These are phyloP conservation scores for Standfussiana lucernea DNA, from an alignment of 2,888 invertebrate species.

Conservation along the genomic window DNA sequence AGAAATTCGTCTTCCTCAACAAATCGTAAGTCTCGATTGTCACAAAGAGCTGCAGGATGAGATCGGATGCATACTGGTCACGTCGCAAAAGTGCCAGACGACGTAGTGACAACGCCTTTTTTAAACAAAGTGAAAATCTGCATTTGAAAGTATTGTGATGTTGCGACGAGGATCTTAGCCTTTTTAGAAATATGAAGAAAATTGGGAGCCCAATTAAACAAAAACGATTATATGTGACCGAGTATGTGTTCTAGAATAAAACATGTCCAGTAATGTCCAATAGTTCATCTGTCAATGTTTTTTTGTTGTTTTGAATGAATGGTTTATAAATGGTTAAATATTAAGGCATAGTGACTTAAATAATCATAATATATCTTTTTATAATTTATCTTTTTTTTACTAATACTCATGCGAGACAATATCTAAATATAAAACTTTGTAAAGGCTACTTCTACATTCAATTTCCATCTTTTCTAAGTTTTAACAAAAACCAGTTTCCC, in stretches of 20 bases:
- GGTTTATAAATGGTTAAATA: neutral
- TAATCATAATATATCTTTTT: too few relatives aligned
- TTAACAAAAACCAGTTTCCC: rapidly evolving
- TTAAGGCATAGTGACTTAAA: neutral
- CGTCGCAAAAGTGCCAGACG: constrained; percentile 39
- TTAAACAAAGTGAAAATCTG: constrained; percentile 48
- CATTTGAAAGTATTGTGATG: neutral
- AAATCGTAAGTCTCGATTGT: constrained; percentile 49
- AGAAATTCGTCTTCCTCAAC: constrained; percentile 31
- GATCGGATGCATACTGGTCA: constrained; percentile 59
- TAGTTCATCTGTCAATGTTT: neutral
- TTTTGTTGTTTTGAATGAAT: neutral
- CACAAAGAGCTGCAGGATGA: constrained; percentile 40
- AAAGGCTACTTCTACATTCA: neutral
- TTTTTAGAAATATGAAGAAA: too few relatives aligned
- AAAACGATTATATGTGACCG: too few relatives aligned
- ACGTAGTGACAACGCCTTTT: constrained; percentile 17
- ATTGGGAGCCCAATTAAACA: too few relatives aligned
- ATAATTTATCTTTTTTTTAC: neutral
- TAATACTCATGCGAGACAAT: neutral
- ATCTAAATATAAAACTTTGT: neutral
- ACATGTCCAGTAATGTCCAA: too few relatives aligned
- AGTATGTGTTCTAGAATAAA: too few relatives aligned
- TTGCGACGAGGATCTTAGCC: neutral
- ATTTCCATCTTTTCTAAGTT: neutral